phyloP scores from a whole-genome alignment of 2,797 vertebrate genomes.

The Acanthurus tractus region DNA sequence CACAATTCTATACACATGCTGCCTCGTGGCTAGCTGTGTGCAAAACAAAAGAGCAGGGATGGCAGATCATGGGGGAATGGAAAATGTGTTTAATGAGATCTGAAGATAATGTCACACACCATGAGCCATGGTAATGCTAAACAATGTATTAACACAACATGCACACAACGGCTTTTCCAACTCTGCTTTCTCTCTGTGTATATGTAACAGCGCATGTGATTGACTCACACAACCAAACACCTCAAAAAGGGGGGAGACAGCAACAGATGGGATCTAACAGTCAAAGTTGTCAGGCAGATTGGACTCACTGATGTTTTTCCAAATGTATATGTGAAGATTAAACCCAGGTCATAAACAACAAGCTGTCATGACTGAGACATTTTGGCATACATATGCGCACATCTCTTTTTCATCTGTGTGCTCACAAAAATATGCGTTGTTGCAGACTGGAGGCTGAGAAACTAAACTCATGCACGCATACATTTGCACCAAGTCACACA shows the following conservation, averaged over 20 bases:
- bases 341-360: neutral
- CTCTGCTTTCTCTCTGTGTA: neutral
- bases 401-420: neutral
- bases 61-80: constrained; percentile 16
- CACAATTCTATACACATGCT: constrained; percentile 11
- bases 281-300: constrained; percentile 19
- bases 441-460: constrained; percentile 9
- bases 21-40: constrained; percentile 4
- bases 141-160: constrained; percentile 32
- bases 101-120: constrained; percentile 18
- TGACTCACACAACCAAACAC: constrained; percentile 43
- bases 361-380: neutral
- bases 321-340: neutral
- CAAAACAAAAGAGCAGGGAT: constrained; percentile 25
- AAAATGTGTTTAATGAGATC: constrained; percentile 45
- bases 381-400: neutral
- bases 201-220: constrained; percentile 53
- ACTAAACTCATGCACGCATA: constrained; percentile 9
- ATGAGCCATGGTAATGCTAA: constrained; percentile 2
- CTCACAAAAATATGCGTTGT: neutral
- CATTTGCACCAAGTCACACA: neutral
- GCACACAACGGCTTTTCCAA: neutral
- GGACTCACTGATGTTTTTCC: constrained; percentile 4
- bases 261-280: constrained; percentile 36
- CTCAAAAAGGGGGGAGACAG: constrained; percentile 30